Evolutionary conservation across 2,797 vertebrate species (phyloP), one percentile per base, ranked within the genome.

Genomic region (Mergus octosetaceus): DNA sequence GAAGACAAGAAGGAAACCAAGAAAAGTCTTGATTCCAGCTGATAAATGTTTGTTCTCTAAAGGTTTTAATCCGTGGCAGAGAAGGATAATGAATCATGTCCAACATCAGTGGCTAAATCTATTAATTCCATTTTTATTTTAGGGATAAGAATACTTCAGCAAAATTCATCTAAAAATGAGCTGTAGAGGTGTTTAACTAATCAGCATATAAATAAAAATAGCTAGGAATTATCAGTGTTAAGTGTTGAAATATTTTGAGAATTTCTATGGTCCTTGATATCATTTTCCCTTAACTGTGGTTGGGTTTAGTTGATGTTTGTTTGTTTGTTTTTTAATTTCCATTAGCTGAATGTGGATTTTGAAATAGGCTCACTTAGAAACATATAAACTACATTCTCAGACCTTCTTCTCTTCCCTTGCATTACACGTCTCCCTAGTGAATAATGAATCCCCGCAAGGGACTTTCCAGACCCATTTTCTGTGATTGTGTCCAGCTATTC

Each of bases 1-100:
- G 72, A 94, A 88, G 72, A 90, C 84, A 89, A 75, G 89, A 92
- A 80, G 2, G 22, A 87, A 96, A 94, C 61, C 4, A 49, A 96
- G 93, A 92, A 96, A 96, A 79, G 25, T 41, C 32, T 87, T 96
- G 76, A 87, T 97, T 96, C 76, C 64, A 80, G 49, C 47, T 96
- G 93, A 97, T 97, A 96, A 96, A 97, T 95, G 60, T 94, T 90
- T 75, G 65, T 91, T 93, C 79, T 95, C 87, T 91, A 61, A 88
- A 88, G 53, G 91, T 95, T 73, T 93, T 91, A 80, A 88, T 87
- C 51, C 49, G 62, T 85, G 87, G 58, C 41, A 96, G 53, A 93
- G 36, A 96, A 94, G 73, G 81, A 80, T 73, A 94, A 95, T 87
- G 74, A 95, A 97, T 95, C 5, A 95, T 45, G 34, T 62, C 36